These are phyloP conservation scores for Zosterops lateralis DNA, from an alignment of 2,113 vertebrate species.

Conservation along the genomic window DNA sequence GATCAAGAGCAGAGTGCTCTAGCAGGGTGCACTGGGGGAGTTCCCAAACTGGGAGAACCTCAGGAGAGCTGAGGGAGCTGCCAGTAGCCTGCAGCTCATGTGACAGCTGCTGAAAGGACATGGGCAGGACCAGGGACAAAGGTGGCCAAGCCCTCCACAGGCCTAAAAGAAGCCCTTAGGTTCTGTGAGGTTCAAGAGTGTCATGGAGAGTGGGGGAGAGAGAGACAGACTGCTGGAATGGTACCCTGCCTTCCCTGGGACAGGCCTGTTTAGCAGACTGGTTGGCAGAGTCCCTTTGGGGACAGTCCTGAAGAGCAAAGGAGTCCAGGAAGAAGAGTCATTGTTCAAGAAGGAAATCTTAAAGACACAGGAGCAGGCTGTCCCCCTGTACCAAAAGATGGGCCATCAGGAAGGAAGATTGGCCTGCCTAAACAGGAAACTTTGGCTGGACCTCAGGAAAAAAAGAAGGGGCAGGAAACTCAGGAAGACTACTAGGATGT, in stretches of 20 bases:
- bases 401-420: neutral
- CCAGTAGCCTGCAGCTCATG: neutral
- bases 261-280: neutral
- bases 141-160: fast-evolving
- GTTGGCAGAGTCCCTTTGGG: neutral
- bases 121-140: neutral
- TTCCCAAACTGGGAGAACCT: neutral
- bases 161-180: neutral
- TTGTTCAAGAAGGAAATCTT: neutral
- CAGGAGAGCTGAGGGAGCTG: neutral
- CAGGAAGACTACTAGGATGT: neutral
- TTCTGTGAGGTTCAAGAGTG: neutral
- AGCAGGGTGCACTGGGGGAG: too few relatives aligned
- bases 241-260: neutral
- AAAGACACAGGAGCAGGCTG: neutral
- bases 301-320: neutral
- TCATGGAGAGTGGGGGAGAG: neutral
- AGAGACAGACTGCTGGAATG: neutral
- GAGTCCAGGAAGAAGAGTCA: neutral
- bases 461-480: neutral
- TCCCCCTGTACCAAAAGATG: neutral
- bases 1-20: neutral
- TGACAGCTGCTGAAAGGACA: fast-evolving
- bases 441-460: neutral
- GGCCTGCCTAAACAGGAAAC: neutral